phyloP scores from a whole-genome alignment of 2,113 vertebrate species.

The Xiphias gladius region DNA sequence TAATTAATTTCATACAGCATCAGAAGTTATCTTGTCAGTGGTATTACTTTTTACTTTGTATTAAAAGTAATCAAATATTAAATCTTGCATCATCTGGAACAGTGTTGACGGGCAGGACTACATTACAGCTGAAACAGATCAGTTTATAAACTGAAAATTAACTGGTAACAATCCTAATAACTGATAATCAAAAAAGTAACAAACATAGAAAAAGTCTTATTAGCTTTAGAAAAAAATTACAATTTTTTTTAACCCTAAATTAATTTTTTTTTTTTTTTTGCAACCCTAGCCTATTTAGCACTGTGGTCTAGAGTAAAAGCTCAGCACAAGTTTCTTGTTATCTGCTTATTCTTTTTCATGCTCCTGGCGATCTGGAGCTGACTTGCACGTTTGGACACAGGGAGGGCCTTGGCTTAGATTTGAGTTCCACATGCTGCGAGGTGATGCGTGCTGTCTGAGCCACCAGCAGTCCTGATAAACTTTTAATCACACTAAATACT shows the following conservation, averaged over 20 bases:
- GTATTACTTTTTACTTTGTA: not conserved
- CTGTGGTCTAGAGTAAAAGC: too few species aligned
- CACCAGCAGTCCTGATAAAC: slow-evolving; percentile 28
- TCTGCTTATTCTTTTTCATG: not conserved
- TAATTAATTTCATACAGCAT: not conserved
- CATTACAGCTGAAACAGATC: not conserved
- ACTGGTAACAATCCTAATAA: too few species aligned
- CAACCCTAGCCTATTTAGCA: not conserved
- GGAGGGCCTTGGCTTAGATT: not conserved
- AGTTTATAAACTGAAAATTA: too few species aligned
- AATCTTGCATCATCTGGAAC: not conserved
- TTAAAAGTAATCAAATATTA: not conserved
- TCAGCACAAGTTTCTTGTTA: not conserved
- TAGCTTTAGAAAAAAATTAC: too few species aligned
- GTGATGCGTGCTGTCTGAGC: not conserved
- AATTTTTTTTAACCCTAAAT: too few species aligned
- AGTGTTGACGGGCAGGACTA: not conserved
- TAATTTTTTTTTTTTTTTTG: too few species aligned
- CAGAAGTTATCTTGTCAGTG: not conserved
- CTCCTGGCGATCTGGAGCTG: not conserved
- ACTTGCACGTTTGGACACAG: not conserved
- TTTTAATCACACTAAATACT: slow-evolving; percentile 23
- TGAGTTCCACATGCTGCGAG: not conserved
- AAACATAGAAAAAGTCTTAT: not conserved
- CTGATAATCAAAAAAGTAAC: too few species aligned